Conservation (phyloP, 1,140 invertebrate genomes). For the Eurytemora carolleeae region DNA sequence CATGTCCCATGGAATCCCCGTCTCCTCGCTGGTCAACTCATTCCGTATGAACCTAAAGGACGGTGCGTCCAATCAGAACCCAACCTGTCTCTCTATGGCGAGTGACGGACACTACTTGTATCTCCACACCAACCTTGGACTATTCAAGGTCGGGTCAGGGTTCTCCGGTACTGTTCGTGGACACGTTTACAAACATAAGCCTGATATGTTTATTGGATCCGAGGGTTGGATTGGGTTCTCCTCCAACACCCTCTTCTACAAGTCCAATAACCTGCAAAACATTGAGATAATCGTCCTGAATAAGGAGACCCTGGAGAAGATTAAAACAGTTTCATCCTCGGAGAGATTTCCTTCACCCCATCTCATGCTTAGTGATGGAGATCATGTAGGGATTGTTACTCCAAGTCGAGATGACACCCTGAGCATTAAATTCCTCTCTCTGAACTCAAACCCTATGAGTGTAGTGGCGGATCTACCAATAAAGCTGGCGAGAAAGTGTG, state of each 20-base stretch:
- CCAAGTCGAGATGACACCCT: conserved; percentile 53
- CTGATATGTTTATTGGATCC: conserved; percentile 48
- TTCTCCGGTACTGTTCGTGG: conserved; percentile 73
- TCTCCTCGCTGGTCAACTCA: conserved; percentile 47
- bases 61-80: conserved; percentile 22
- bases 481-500: conserved; percentile 53
- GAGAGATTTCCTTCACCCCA: conserved; percentile 29
- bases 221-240: conserved; percentile 64
- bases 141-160: conserved; percentile 77
- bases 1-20: conserved; percentile 63
- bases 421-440: conserved; percentile 14
- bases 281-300: background rate
- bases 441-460: conserved; percentile 22
- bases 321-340: conserved; percentile 18
- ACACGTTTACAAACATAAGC: conserved; percentile 55
- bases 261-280: conserved; percentile 1
- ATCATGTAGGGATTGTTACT: conserved; percentile 53
- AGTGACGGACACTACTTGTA: conserved; percentile 77
- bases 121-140: conserved; percentile 49
- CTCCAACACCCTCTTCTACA: conserved; percentile 34
- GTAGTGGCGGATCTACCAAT: conserved; percentile 43
- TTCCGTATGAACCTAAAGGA: conserved; percentile 37
- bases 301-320: background rate
- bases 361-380: conserved; percentile 65
- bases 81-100: conserved; percentile 38